Conservation (phyloP, 2,888 invertebrate species). For the Criorhina ranunculi region DNA sequence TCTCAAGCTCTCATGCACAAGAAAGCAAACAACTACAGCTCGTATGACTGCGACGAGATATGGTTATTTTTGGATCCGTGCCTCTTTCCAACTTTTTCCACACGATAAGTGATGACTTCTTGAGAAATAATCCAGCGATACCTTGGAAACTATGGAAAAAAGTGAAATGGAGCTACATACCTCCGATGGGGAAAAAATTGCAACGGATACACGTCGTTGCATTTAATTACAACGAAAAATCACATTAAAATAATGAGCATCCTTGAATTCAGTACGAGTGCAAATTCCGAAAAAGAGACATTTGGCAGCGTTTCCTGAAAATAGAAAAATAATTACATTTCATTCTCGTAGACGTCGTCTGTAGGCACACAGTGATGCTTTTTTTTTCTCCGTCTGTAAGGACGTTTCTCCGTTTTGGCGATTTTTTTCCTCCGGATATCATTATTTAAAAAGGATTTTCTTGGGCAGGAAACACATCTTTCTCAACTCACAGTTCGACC, state of each 20-base stretch:
- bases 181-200: not conserved
- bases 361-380: conserved; percentile 23
- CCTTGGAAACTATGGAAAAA: conserved; percentile 13
- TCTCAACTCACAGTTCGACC: conserved; percentile 43
- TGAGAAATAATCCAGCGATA: conserved; percentile 35
- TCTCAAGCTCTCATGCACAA: conserved; percentile 37
- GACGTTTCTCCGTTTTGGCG: conserved; percentile 27
- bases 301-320: conserved; percentile 64
- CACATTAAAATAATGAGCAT: conserved; percentile 71
- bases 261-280: conserved; percentile 59
- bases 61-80: conserved; percentile 18
- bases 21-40: conserved; percentile 58
- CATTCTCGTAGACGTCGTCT: conserved; percentile 52
- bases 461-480: conserved; percentile 66
- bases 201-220: conserved; percentile 55
- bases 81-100: not conserved
- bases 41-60: conserved; percentile 44
- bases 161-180: conserved; percentile 11
- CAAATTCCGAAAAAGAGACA: conserved; percentile 42
- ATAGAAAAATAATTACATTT: conserved; percentile 70
- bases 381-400: conserved; percentile 7
- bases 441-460: conserved; percentile 75
- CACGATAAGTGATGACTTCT: conserved; percentile 44
- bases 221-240: conserved; percentile 58
- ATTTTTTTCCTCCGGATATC: conserved; percentile 65